Evolutionary conservation across 2,888 invertebrate species (phyloP), one percentile per base, ranked within the genome.

Genomic region (Nemotelus nigrinus): DNA sequence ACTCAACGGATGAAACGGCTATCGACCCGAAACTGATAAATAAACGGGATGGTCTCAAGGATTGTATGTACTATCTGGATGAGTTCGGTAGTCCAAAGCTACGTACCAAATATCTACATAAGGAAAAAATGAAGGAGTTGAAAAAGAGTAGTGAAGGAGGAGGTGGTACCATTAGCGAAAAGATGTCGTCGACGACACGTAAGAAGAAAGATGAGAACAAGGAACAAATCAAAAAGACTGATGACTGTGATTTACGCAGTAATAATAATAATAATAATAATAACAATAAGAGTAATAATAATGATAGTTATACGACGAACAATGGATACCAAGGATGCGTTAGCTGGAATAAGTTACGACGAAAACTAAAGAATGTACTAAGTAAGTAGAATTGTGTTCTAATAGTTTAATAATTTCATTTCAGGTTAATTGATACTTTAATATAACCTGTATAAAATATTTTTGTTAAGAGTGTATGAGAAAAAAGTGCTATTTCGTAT

Each of bases 21-120:
- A 85, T 87, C 7, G 85, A 86, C 82, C 81, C 84, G n/a, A 85
- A 85, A 80, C 80, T 86, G 47, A 87, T 87, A 72, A 87, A 87
- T 80, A 85, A 85, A 79, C 85, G 84, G 78, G 87, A 87, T 81
- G 87, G 87, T 41, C 83, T 87, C 6, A 85, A 85, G 78, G 86
- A 87, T 74, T 85, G 86, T 63, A 86, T 87, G 85, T 87, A 87
- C 80, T 87, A 85, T 82, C 82, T 87, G 79, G 87, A 87, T 77
- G 87, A 87, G 78, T 86, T 86, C 64, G 87, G 87, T 4, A 87
- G 87, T 80, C 87, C 87, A 3, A 85, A 86, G 77, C 80, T 87
- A 79, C 83, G 86, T 5, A 85, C 86, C 78, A 86, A 86, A 80
- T 86, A 84, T 70, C 85, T 84, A 3, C 83, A 85, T 25, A 86